These are phyloP conservation scores for Eudasyphora cyanicolor DNA, from an alignment of 2,888 invertebrate genomes.

Conservation along the genomic window DNA sequence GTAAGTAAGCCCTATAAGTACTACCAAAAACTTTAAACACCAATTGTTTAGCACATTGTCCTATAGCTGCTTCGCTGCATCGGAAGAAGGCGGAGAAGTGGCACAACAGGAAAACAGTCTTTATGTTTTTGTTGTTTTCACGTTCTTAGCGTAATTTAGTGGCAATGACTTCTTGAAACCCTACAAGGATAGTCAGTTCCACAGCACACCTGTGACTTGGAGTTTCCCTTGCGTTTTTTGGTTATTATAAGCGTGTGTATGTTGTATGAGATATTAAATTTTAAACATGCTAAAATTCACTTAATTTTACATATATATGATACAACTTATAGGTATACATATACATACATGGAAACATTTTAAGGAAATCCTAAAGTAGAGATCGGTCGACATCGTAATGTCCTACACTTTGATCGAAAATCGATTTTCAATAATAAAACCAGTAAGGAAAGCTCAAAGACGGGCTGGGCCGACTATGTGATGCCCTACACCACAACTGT, in stretches of 20 bases:
- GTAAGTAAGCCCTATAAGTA: conserved; percentile 43
- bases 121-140: conserved; percentile 44
- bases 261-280: neutral
- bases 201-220: conserved; percentile 58
- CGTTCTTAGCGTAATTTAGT: conserved; percentile 54
- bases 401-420: neutral
- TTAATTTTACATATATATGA: conserved; percentile 13
- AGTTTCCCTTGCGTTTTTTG: conserved; percentile 10
- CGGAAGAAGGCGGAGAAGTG: neutral
- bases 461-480: too few relatives aligned
- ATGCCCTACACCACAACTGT: too few relatives aligned
- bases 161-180: conserved; percentile 63
- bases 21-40: conserved; percentile 33
- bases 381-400: neutral
- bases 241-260: neutral
- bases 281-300: conserved; percentile 15
- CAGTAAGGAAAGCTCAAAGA: too few relatives aligned
- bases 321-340: neutral
- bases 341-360: neutral
- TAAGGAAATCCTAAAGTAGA: neutral
- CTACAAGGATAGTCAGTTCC: conserved; percentile 45
- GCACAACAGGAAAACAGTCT: conserved; percentile 31
- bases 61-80: neutral
- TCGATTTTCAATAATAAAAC: too few relatives aligned
- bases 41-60: conserved; percentile 26